A percentile compares a stretch with the other conserved stretches of the same genome.
phyloP scores from a whole-genome alignment of 35 echinoderm and acorn worm genomes.

The Lytechinus variegatus region DNA sequence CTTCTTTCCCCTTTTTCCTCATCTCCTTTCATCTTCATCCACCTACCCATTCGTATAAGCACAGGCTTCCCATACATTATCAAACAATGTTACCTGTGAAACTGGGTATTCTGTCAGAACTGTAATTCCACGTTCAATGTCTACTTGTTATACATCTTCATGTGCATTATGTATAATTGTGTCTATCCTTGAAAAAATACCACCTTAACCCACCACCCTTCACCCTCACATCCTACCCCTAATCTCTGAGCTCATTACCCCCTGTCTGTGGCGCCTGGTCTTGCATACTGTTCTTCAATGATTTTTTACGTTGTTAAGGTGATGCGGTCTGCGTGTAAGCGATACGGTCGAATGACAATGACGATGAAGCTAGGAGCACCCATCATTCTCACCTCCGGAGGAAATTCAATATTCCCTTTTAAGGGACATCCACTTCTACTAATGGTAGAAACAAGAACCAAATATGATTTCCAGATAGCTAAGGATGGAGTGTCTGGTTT shows the following conservation, averaged over 20 bases:
- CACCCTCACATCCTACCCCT: too few relatives aligned
- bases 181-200: too few relatives aligned
- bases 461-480: not conserved
- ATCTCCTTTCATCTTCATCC: too few relatives aligned
- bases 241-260: not conserved
- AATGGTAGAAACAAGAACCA: not conserved
- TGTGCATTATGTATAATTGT: too few relatives aligned
- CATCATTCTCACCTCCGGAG: not conserved
- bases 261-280: not conserved
- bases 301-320: not conserved
- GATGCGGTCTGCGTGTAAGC: not conserved
- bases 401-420: not conserved
- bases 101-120: too few relatives aligned
- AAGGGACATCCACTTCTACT: not conserved
- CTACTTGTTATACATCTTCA: too few relatives aligned
- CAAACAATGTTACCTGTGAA: too few relatives aligned
- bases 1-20: too few relatives aligned
- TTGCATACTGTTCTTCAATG: not conserved
- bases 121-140: too few relatives aligned
- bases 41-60: too few relatives aligned
- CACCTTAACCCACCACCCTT: too few relatives aligned
- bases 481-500: not conserved
- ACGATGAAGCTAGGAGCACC: not conserved
- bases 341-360: not conserved
- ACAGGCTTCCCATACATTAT: too few relatives aligned